phyloP scores from a whole-genome alignment of 2,113 vertebrate species.

The Forbesichthys papilliferus region DNA sequence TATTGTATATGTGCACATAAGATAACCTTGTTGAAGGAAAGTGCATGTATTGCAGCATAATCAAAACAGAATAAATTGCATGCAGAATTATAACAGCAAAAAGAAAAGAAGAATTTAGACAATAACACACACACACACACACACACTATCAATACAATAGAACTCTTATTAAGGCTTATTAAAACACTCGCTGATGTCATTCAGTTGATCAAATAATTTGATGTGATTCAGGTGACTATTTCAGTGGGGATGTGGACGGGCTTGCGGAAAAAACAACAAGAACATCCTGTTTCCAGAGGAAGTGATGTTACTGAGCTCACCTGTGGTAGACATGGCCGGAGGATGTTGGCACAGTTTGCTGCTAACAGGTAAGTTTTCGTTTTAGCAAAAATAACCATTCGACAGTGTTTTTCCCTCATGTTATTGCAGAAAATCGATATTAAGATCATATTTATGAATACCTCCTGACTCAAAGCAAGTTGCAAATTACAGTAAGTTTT shows the following conservation, averaged over 20 bases:
- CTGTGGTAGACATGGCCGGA: conserved; percentile 41
- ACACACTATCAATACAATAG: too few relatives aligned
- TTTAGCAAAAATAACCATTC: not conserved
- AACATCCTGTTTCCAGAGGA: conserved; percentile 54
- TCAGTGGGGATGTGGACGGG: conserved; percentile 53
- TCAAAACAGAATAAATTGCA: too few relatives aligned
- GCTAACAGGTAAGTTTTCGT: conserved; percentile 50
- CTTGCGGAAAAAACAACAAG: conserved; percentile 41
- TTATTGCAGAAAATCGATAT: too few relatives aligned
- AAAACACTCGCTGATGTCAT: too few relatives aligned
- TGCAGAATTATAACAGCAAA: too few relatives aligned
- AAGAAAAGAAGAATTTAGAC: too few relatives aligned
- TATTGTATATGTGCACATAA: too few relatives aligned
- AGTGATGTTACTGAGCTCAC: conserved; percentile 26
- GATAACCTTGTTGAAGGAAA: too few relatives aligned
- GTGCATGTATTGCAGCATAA: too few relatives aligned
- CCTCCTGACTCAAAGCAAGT: not conserved
- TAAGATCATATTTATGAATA: not conserved
- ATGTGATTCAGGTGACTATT: conserved; percentile 45
- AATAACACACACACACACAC: too few relatives aligned
- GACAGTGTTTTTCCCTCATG: not conserved
- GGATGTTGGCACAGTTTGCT: conserved; percentile 54
- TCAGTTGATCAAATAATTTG: not conserved
- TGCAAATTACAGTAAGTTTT: too few relatives aligned
- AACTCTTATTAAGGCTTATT: too few relatives aligned